Conservation (phyloP, 92 coral and sea anemone species). For the Porites lobata region DNA sequence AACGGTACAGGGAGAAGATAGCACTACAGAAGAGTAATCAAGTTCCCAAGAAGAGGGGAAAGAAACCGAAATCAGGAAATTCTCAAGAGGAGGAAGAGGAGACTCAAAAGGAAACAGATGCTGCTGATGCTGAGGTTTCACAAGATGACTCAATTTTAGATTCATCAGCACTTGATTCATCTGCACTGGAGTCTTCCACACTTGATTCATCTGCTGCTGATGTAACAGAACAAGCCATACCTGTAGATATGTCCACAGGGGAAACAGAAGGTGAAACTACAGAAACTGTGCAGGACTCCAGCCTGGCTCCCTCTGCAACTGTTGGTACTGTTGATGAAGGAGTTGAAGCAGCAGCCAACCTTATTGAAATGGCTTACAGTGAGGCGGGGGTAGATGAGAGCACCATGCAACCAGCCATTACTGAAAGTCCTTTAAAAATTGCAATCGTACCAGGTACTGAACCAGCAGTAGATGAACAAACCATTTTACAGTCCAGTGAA, state of each 20-base stretch:
- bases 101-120: background rate
- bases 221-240: background rate
- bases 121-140: conserved; percentile 25
- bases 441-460: conserved; percentile 37
- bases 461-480: conserved; percentile 11
- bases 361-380: conserved; percentile 58
- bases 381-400: conserved; percentile 36
- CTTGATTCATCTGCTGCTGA: background rate
- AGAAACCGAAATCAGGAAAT: conserved; percentile 20
- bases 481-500: conserved; percentile 11
- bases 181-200: conserved; percentile 4
- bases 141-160: conserved; percentile 17
- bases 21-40: conserved; percentile 34
- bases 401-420: background rate
- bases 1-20: conserved; percentile 53
- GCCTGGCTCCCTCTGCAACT: conserved; percentile 6
- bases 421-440: conserved; percentile 15
- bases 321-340: conserved; percentile 17
- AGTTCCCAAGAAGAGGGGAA: conserved; percentile 43
- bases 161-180: conserved; percentile 20
- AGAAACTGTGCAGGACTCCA: too few species aligned
- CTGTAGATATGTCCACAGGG: background rate
- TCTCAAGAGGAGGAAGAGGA: conserved; percentile 8
- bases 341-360: conserved; percentile 40
- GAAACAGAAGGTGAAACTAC: conserved; percentile 9